Evolutionary conservation across 2,888 invertebrate species (phyloP).

Genomic region (Spodoptera picta): DNA sequence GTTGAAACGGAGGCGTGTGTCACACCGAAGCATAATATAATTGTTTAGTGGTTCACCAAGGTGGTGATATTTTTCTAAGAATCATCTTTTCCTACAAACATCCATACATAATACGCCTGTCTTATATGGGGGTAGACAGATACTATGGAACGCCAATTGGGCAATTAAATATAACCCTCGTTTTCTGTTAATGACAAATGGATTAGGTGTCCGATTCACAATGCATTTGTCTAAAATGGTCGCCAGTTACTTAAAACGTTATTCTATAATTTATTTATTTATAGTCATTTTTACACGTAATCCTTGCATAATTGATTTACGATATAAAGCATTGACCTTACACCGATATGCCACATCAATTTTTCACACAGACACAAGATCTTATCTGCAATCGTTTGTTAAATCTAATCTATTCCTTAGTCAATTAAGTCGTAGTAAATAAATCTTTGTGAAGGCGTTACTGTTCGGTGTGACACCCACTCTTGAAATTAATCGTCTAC

Average conservation of each 20-base stretch:
- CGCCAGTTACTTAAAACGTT: no score
- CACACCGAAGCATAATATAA: constrained; percentile 59
- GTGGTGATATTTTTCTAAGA: constrained; percentile 5
- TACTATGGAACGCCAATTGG: no score
- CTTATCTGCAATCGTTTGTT: constrained; percentile 44
- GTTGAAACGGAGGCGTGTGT: constrained; percentile 64
- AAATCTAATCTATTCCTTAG: constrained; percentile 40
- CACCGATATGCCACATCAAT: constrained; percentile 27
- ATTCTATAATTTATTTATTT: not conserved
- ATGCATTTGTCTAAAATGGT: no score
- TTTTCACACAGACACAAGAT: constrained; percentile 40
- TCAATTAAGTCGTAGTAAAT: constrained; percentile 55
- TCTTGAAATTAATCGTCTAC: constrained; percentile 47
- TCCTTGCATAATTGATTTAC: constrained; percentile 11
- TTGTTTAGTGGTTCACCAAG: constrained; percentile 35
- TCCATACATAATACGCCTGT: no score
- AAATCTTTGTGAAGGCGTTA: constrained; percentile 51
- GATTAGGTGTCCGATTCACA: no score
- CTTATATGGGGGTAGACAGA: no score
- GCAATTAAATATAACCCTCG: no score
- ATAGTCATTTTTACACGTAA: constrained; percentile 1
- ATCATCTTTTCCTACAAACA: not conserved
- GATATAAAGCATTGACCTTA: not conserved
- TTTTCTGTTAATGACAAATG: not conserved
- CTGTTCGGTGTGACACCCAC: constrained; percentile 58